These are phyloP conservation scores for Sminthurides aquaticus DNA, from an alignment of 2,888 invertebrate genomes.

Conservation along the genomic window DNA sequence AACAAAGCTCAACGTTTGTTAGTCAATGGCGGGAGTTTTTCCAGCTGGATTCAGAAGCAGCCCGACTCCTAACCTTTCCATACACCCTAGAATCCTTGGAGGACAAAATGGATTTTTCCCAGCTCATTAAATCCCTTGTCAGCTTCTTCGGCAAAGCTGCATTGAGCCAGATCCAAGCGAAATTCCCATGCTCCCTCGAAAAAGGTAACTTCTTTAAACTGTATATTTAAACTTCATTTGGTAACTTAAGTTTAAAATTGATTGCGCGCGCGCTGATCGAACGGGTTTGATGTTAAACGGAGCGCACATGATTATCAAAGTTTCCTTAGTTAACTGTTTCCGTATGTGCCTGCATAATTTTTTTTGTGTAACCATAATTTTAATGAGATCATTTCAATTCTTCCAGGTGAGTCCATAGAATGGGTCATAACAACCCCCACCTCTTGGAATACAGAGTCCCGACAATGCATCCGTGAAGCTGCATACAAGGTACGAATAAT, in stretches of 20 bases:
- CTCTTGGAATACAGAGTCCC: conserved; percentile 17
- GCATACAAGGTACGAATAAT: conserved; percentile 40
- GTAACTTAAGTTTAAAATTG: too few relatives aligned
- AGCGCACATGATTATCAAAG: too few relatives aligned
- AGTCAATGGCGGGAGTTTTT: conserved; percentile 37
- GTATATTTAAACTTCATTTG: neutral
- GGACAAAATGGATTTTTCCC: conserved; percentile 12
- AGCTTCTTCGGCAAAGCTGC: conserved; percentile 18
- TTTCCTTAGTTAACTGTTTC: too few relatives aligned
- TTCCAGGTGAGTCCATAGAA: conserved; percentile 18
- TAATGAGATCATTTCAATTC: too few relatives aligned
- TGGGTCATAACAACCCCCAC: conserved; percentile 16
- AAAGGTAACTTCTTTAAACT: conserved; percentile 15
- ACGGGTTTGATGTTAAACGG: too few relatives aligned
- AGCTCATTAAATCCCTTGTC: conserved; percentile 12
- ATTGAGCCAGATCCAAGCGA: conserved; percentile 10
- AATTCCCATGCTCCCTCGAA: conserved; percentile 4
- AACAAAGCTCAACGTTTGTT: conserved; percentile 21
- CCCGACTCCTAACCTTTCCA: conserved; percentile 24
- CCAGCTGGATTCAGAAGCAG: conserved; percentile 26
- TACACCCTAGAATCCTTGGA: conserved; percentile 35
- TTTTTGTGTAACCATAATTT: too few relatives aligned
- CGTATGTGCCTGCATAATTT: too few relatives aligned
- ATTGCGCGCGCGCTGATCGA: too few relatives aligned
- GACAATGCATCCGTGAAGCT: conserved; percentile 42